Evolutionary conservation across 2,113 vertebrate genomes (phyloP), one percentile per base, ranked within the genome.

Genomic region (Malurus alboscapulatus): DNA sequence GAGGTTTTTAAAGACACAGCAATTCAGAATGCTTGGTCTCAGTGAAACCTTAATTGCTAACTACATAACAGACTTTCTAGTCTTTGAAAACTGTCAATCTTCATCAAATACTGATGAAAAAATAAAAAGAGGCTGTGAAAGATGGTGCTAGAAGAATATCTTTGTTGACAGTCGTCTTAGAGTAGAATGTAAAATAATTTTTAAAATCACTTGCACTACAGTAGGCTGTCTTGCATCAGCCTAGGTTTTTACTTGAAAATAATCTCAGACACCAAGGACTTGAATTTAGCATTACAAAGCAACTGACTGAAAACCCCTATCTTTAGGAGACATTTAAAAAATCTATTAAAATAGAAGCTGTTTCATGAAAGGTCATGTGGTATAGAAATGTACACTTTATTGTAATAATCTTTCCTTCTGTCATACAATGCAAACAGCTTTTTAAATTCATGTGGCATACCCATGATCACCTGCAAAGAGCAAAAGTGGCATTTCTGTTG

Each of bases 361-460:
- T 18, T 81, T 90, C 66, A 21, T 25, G 6, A 50, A 71, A 62
- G 4, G 11, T n/a, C 51, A 45, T 34, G 19, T 26, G 17, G 2
- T 36, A 29, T 12, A 36, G 29, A 79, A 63, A 59, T 29, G 1
- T 26, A 14, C 3, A 15, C 36, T 88, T 81, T 0, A 36, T 61
- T 48, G 12, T 6, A 45, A 7, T 32, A 53, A 21, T 32, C 2
- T 51, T 80, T 82, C 19, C 13, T 63, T 75, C 55, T 45, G 17
- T 34, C 13, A 34, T 12, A 55, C 1, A 10, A 10, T 24, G 8
- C 24, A 32, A 79, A 55, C 2, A 59, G 2, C 0, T 30, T 65
- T 42, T 66, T 24, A 5, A 58, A 34, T 59, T 75, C 14, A 26
- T 14, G 9, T 19, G 15, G 13, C 1, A 0, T 45, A 36, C 51